Percentiles rank a stretch among this genome's conserved stretches.
Conservation (phyloP, 2,797 vertebrate genomes). For the Ctenopoma kingsleyae region DNA sequence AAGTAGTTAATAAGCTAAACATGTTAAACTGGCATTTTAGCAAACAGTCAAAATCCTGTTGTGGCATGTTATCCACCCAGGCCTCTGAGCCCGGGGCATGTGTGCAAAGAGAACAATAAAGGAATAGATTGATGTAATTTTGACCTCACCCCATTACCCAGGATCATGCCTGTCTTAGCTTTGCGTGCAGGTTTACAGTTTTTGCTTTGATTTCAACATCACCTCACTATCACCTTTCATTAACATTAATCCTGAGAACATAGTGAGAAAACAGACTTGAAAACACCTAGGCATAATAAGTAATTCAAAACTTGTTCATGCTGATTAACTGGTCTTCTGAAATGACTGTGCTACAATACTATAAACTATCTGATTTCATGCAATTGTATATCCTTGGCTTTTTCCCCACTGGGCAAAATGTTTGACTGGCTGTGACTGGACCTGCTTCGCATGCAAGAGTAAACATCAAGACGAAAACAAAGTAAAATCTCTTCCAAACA, state of each 20-base stretch:
- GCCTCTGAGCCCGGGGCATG: not conserved
- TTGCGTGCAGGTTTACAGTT: not conserved
- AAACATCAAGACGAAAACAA: not conserved
- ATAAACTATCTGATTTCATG: not conserved
- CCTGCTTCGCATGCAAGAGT: not conserved
- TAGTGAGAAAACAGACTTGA: not conserved
- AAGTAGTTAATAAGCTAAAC: constrained; percentile 21
- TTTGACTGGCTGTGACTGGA: not conserved
- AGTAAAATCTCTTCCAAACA: not conserved
- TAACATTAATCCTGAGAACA: not conserved
- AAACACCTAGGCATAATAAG: not conserved
- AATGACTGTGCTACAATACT: not conserved
- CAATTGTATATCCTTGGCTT: not conserved
- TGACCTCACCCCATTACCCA: not conserved
- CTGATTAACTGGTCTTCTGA: not conserved
- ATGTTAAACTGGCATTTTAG: constrained; percentile 43
- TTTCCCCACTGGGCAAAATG: not conserved
- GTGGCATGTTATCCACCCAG: constrained; percentile 29
- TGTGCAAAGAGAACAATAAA: constrained; percentile 9
- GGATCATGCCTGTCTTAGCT: not conserved
- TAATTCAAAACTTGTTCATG: not conserved
- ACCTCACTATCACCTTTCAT: constrained; percentile 6
- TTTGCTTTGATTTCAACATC: constrained; percentile 14
- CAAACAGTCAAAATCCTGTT: constrained; percentile 47
- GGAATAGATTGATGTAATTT: not conserved